Evolutionary conservation across 2,888 invertebrate genomes (phyloP), one percentile per base, ranked within the genome.

Genomic region (Drosophila anomalipes): DNA sequence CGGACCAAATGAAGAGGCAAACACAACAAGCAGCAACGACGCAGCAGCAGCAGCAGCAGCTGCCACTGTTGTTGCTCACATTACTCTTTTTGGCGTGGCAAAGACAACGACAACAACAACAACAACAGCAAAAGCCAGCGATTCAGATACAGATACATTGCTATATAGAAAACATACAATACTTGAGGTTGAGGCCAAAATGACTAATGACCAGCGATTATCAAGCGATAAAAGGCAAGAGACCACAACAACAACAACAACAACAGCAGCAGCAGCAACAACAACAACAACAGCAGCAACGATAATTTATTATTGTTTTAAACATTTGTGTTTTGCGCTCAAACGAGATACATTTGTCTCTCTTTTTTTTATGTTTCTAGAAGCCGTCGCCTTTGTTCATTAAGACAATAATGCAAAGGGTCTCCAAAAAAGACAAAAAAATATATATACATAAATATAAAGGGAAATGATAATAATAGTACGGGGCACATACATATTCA

Each of bases 191-290:
- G 83, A 90, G 86, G 79, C 89, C 91, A 86, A 89, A 91, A 92
- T 92, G 92, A 92, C 91, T 91, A 92, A 92, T 92, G 92, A 87
- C 87, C 90, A 88, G 89, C 91, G 91, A 92, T 92, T 91, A 92
- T 91, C 91, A 86, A 82, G 76, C 89, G 92, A 92, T 92, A 92
- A 91, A 88, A 88, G 91, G 81, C 83, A 91, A 77, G 72, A 76
- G 84, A 86, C 74, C 79, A 77, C 71, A 57, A 30, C 70, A 77
- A 54, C 68, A 78, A 63, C 75, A 70, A 30, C 71, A 71, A 12
- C 70, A 66, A 3, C 61, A 74, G 3, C 66, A 77, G 16, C 62
- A 67, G 4, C 79, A 83, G 12, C 73, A 63, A 4, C 73, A 64
- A 22, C 44, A 54, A 14, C 63, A 77, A 47, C 66, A 77, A 59